phyloP scores from a whole-genome alignment of 2,888 invertebrate genomes.

The Watsonalla cultraria region DNA sequence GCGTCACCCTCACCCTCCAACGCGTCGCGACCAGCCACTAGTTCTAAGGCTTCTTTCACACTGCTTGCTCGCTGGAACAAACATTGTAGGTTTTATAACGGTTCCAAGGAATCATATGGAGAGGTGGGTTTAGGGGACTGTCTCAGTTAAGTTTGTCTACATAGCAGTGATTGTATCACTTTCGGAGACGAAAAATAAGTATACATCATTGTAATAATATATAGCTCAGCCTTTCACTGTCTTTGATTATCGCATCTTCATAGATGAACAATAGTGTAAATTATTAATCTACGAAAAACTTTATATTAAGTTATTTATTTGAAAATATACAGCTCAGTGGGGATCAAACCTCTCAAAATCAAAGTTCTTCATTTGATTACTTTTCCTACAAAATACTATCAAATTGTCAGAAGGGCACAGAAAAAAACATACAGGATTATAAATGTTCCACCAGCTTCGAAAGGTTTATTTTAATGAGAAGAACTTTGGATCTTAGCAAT shows the following conservation, averaged over 20 bases:
- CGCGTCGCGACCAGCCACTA: conserved; percentile 89
- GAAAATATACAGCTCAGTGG: too few relatives aligned
- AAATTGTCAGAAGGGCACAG: too few relatives aligned
- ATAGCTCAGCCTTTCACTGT: not conserved
- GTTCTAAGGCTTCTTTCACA: conserved; percentile 92
- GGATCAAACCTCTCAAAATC: too few relatives aligned
- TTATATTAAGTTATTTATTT: too few relatives aligned
- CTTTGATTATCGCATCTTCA: not conserved
- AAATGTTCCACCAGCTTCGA: too few relatives aligned
- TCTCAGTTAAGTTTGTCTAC: conserved; percentile 40
- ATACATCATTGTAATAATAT: conserved; percentile 31
- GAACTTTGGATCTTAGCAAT: too few relatives aligned
- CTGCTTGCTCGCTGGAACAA: conserved; percentile 84
- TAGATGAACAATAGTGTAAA: not conserved
- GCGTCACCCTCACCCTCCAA: conserved; percentile 94
- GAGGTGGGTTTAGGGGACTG: not conserved
- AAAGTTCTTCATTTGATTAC: too few relatives aligned
- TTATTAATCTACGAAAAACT: not conserved
- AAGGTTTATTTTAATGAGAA: too few relatives aligned
- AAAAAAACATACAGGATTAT: too few relatives aligned
- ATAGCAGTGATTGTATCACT: conserved; percentile 21
- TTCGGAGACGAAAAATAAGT: conserved; percentile 51
- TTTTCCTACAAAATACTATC: too few relatives aligned
- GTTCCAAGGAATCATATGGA: not conserved
- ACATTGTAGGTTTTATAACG: not conserved